Base-by-base conservation (phyloP, 2,888 invertebrate species). In the Cremastinae sp. region DNA sequence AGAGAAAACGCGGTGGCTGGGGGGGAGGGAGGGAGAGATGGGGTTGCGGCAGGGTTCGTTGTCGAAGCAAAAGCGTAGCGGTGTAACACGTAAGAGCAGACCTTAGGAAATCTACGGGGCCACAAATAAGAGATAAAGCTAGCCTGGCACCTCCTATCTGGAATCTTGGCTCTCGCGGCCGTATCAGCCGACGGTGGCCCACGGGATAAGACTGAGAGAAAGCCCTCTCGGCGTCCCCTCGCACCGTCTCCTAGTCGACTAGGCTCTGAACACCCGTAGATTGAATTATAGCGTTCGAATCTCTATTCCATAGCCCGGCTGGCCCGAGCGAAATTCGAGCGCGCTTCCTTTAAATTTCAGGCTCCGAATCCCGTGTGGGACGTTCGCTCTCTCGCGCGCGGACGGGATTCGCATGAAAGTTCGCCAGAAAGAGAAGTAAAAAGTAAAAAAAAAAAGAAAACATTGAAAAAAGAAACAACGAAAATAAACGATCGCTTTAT, bases 61-160 rank as follows among this genome's bases (percentile, higher is more conserved):
- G 43, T 14, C 9, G 65, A 47, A 53, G 47, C 51, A 62, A 49
- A 41, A 69, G 62, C 62, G 70, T 73, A 65, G 41, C 43, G 53
- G 61, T 61, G 51, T 20, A 38, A n/a, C 71, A 66, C 58, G 66
- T 65, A 71, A 71, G 74, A 64, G 71, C 53, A 73, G 73, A 77
- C 77, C 74, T 81, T 77, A 78, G 68, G 72, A 78, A 84, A 84
- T 86, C 84, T 82, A 85, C 82, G 80, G 74, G 76, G 80, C 82
- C 81, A 85, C 83, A 84, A 85, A 86, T 83, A 85, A 84, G 82
- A 83, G 86, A 86, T 85, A 86, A 86, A 82, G 80, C 80, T 80
- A 72, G 71, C 62, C 80, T 77, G 82, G 79, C 82, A 78, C 78
- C 78, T 79, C 71, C 78, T 83, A 86, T 86, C 86, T 84, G 53